Evolutionary conservation across 2,113 vertebrate genomes (phyloP), one percentile per base, ranked within the genome.

Genomic region (Carlito syrichta): DNA sequence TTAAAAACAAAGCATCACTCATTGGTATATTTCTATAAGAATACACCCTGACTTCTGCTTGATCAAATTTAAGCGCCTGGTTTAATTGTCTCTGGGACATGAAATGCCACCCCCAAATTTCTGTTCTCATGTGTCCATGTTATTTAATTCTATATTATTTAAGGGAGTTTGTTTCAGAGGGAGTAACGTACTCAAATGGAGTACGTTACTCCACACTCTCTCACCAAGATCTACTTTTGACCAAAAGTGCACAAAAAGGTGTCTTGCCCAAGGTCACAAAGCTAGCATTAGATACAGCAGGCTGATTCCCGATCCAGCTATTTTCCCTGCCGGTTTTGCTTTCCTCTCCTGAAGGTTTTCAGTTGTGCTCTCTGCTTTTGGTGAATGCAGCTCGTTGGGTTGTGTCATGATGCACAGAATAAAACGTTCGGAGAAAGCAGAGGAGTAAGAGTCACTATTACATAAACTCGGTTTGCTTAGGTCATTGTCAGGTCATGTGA

Each of bases 81-180:
- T 78, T 88, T 52, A 69, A 48, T 60, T 96, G 58, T 89, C 8
- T 62, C 27, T 66, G 63, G 43, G 50, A 60, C n/a, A 66, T 91
- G 84, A 95, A 74, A 89, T 58, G 38, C 13, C 50, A 68, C 73
- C 40, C 74, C 11, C 19, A 50, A 71, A 74, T 74, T 96, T 97
- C 62, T 89, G 19, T 91, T 96, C 92, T 63, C 82, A 56, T 76
- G 45, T 43, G 22, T 48, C 40, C 77, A 5, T 82, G 25, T 68
- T 86, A 58, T 77, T 86, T 88, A 89, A 94, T 66, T 97, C 32
- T 82, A 16, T 78, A 5, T 83, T 38, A 73, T 71, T 86, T 84
- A 89, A 94, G 56, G 32, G 32, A 76, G 30, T 54, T 79, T 91
- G 38, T 86, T 89, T 74, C 27, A 14, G 43, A 32, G 20, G 8